Base-by-base conservation (phyloP, 2,797 vertebrate genomes). In the Ibycter americanus region DNA sequence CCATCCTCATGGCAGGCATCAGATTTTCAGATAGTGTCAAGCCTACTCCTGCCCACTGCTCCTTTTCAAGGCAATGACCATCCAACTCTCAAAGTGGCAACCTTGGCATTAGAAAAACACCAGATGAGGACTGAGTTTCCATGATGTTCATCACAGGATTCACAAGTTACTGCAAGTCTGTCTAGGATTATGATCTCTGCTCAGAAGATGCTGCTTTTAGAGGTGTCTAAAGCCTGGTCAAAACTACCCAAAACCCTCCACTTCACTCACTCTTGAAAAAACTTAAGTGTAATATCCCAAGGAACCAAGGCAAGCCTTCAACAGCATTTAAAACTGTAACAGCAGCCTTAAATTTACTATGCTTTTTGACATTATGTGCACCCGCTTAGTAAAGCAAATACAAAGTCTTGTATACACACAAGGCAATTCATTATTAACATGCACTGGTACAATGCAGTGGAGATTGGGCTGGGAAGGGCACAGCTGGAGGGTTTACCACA, bases 121-220 rank as follows among this genome's bases (percentile, higher is more conserved):
- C 1, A 6, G 36, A 62, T 22, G n/a, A 42, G 12, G 26, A 49
- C 4, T 1, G 1, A 74, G 27, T 4, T 26, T 32, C 29, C 13
- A 18, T 4, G 14, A 23, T 3, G 18, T 29, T 67, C 36, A 40
- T 34, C 25, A 66, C 11, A 67, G n/a, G 23, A 67, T 20, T 66
- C 8, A 0, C 4, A 27, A 83, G 22, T 23, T 42, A 80, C n/a
- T 27, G 26, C 52, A 95, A 7, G 20, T 67, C 63, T 46, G 9
- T 22, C 73, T 52, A 32, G 7, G 22, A 12, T 52, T 49, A 61
- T 19, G 11, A 85, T 5, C 52, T n/a, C 73, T 80, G 27, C 40
- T 85, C 2, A 0, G 9, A 85, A 85, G 22, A 25, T 26, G 9
- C 6, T 83, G 32, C 49, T 67, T 85, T 51, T 34, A 71, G 9